Evolutionary conservation across 2,888 invertebrate species (phyloP).

Genomic region (Xylophagus ater): DNA sequence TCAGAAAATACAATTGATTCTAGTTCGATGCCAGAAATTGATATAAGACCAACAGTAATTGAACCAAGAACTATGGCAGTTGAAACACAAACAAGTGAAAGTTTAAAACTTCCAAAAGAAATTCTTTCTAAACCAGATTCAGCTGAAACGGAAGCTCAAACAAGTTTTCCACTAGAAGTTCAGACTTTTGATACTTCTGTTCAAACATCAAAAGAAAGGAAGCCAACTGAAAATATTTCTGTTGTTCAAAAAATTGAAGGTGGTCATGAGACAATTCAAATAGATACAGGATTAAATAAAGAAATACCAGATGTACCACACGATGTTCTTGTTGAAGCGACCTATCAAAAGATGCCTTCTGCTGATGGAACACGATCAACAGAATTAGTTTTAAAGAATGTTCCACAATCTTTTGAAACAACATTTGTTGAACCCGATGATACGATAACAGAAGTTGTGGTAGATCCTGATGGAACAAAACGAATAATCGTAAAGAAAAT

Average conservation of each 20-base stretch:
- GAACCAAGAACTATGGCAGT: slow-evolving; percentile 35
- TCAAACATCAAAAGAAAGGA: slow-evolving; percentile 36
- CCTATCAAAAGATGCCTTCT: slow-evolving; percentile 49
- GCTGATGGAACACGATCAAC: slow-evolving; percentile 47
- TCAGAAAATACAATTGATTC: slow-evolving; percentile 57
- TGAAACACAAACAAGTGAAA: slow-evolving; percentile 59
- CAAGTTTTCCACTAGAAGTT: slow-evolving; percentile 37
- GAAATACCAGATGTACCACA: slow-evolving; percentile 45
- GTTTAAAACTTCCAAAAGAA: slow-evolving; percentile 38
- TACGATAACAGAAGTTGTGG: slow-evolving; percentile 67
- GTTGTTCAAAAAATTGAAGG: slow-evolving; percentile 52
- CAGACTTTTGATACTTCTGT: slow-evolving; percentile 31
- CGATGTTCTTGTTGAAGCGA: slow-evolving; percentile 59
- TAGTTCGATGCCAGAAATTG: slow-evolving; percentile 60
- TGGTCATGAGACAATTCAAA: slow-evolving; percentile 60
- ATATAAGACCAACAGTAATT: slow-evolving; percentile 34
- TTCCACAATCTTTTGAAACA: slow-evolving; percentile 69
- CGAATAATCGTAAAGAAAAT: slow-evolving; percentile 66
- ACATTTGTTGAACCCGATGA: slow-evolving; percentile 72
- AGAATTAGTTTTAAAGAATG: slow-evolving; percentile 58
- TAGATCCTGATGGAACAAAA: slow-evolving; percentile 69
- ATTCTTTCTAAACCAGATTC: slow-evolving; percentile 45
- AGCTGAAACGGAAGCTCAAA: slow-evolving; percentile 51
- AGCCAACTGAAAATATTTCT: slow-evolving; percentile 51
- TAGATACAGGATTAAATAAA: slow-evolving; percentile 50